A percentile compares a stretch with the other conserved stretches of the same genome.
Conservation (phyloP, 2,797 vertebrate genomes). For the Pristis pectinata region DNA sequence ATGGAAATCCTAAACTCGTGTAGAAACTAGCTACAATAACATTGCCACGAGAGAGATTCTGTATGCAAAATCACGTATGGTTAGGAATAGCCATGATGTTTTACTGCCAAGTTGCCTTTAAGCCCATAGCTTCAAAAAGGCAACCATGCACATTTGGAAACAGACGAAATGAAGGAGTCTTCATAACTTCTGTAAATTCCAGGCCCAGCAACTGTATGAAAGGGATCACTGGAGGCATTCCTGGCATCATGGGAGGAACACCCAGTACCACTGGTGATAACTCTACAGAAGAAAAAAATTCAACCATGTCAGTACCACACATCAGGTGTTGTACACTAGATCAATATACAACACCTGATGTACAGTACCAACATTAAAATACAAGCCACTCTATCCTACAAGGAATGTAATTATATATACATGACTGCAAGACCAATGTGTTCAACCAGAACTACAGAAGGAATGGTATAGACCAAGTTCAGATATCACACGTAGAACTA, state of each 20-base stretch:
- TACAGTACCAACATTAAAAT: background rate
- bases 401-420: background rate
- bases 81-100: background rate
- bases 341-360: background rate
- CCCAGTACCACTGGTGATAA: conserved; percentile 93
- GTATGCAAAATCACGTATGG: background rate
- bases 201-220: background rate
- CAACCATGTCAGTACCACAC: background rate
- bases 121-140: background rate
- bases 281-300: conserved; percentile 57
- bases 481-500: background rate
- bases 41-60: background rate
- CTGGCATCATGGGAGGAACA: conserved; percentile 90
- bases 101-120: background rate
- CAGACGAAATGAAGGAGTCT: background rate
- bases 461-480: background rate
- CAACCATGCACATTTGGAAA: background rate
- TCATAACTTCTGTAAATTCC: background rate
- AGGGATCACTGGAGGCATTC: conserved; percentile 87
- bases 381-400: background rate
- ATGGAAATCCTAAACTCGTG: background rate
- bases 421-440: background rate
- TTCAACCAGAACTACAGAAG: background rate
- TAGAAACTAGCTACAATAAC: background rate
- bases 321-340: background rate